Conservation (phyloP, 2,113 vertebrate species). For the Clarias macrocephalus region DNA sequence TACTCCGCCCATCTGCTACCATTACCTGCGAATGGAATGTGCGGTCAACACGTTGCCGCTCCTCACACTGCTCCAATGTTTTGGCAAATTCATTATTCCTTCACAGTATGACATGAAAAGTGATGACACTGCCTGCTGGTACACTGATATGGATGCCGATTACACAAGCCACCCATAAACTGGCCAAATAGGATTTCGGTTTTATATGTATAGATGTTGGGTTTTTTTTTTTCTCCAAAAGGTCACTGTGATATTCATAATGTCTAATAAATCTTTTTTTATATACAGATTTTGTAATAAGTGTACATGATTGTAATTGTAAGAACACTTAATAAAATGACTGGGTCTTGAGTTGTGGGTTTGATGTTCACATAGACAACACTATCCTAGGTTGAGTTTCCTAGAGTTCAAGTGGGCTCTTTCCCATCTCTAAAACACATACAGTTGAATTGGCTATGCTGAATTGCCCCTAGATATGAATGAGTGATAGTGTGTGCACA, state of each 20-base stretch:
- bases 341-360: not conserved
- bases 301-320: not conserved
- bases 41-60: too few species aligned
- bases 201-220: not conserved
- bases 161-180: too few species aligned
- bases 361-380: not conserved
- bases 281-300: not conserved
- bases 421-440: not conserved
- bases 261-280: not conserved
- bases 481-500: not conserved
- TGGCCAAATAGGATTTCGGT: too few species aligned
- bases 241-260: slow-evolving; percentile 3
- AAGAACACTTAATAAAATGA: not conserved
- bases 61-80: too few species aligned
- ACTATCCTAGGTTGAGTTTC: not conserved
- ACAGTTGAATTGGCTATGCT: not conserved
- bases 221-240: not conserved
- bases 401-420: not conserved
- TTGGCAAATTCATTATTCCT: too few species aligned
- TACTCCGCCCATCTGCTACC: too few species aligned
- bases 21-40: too few species aligned
- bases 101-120: too few species aligned
- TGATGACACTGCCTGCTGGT: too few species aligned
- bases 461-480: not conserved
- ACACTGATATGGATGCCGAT: too few species aligned